Percentiles rank a stretch among this genome's conserved stretches.
These are phyloP conservation scores for Phoebastria nigripes DNA, from an alignment of 2,797 vertebrate species.

Conservation along the genomic window DNA sequence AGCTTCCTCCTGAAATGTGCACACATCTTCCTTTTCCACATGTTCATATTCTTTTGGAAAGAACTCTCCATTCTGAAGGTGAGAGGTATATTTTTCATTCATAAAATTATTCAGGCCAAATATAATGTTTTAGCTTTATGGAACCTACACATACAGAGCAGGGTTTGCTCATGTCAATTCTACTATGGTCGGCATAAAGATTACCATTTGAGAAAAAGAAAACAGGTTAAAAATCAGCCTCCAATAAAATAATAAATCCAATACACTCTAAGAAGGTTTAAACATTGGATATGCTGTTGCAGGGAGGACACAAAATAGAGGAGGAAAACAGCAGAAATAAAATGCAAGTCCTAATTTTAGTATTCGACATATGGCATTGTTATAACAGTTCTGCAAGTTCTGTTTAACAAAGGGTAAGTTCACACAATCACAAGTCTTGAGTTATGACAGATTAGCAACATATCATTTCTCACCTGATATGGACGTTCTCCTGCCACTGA, in stretches of 20 bases:
- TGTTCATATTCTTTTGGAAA: not conserved
- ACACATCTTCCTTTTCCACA: not conserved
- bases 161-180: not conserved
- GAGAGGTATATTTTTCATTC: not conserved
- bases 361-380: not conserved
- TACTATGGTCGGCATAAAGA: not conserved
- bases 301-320: not conserved
- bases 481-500: not conserved
- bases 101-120: not conserved
- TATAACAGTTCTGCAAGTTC: not conserved
- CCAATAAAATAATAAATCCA: not conserved
- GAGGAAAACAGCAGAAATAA: not conserved
- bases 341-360: not conserved
- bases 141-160: not conserved
- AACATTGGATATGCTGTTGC: not conserved
- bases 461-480: not conserved
- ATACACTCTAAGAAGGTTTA: not conserved
- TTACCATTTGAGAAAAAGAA: not conserved
- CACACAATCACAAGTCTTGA: not conserved
- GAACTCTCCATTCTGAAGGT: not conserved
- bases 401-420: slow-evolving; percentile 4
- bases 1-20: not conserved
- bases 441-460: not conserved
- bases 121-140: not conserved
- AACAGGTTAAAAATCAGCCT: not conserved